These are phyloP conservation scores for Oegoconia quadripuncta DNA, from an alignment of 2,888 invertebrate species.

Conservation along the genomic window DNA sequence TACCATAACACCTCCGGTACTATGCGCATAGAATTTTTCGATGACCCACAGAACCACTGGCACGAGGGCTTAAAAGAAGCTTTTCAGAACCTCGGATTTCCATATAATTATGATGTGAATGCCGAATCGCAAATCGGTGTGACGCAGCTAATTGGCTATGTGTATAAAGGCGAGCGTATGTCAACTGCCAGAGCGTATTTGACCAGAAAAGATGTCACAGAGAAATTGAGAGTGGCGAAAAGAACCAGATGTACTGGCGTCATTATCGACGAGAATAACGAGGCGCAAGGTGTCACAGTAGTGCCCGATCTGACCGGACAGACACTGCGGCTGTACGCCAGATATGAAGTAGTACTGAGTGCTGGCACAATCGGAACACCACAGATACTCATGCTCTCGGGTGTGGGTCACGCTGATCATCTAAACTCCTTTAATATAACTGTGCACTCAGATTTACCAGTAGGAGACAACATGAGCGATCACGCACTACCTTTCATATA, in stretches of 20 bases:
- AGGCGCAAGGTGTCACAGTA: conserved; percentile 40
- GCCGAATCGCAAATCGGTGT: conserved; percentile 50
- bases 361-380: background rate
- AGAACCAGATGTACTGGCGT: conserved; percentile 41
- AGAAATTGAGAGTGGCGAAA: conserved; percentile 36
- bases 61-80: conserved; percentile 35
- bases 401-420: conserved; percentile 22
- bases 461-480: conserved; percentile 49
- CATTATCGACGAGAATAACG: conserved; percentile 36
- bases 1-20: conserved; percentile 3
- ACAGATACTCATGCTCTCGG: conserved; percentile 17
- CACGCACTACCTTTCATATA: conserved; percentile 39
- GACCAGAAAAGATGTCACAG: conserved; percentile 30
- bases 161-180: conserved; percentile 42
- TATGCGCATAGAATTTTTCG: conserved; percentile 41
- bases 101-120: conserved; percentile 47
- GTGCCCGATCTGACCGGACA: conserved; percentile 16
- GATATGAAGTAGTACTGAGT: conserved; percentile 8
- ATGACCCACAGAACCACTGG: conserved; percentile 45
- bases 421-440: conserved; percentile 37
- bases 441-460: conserved; percentile 39
- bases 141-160: conserved; percentile 39
- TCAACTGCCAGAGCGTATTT: conserved; percentile 50
- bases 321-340: conserved; percentile 33
- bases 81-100: conserved; percentile 33